phyloP scores from a whole-genome alignment of 2,113 vertebrate genomes.

The Diphyllodes magnificus region DNA sequence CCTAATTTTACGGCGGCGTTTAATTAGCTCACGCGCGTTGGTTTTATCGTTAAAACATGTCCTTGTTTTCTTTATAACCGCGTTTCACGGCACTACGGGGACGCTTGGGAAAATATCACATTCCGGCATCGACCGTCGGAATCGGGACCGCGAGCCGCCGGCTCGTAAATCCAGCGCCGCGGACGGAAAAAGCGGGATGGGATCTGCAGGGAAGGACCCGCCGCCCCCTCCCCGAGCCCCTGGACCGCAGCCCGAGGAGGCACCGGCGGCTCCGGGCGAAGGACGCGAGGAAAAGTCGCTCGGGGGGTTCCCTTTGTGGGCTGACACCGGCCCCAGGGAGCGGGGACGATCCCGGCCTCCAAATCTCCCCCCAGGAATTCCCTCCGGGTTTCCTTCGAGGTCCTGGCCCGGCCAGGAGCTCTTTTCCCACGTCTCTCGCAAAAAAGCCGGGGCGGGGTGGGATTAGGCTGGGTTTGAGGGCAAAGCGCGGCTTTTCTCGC shows the following conservation, averaged over 20 bases:
- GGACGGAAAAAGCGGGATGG: slow-evolving; percentile 39
- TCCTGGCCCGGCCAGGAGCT: not conserved
- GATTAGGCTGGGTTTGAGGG: not conserved
- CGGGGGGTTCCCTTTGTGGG: not conserved
- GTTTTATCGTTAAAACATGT: slow-evolving; percentile 77
- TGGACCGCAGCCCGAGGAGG: not conserved
- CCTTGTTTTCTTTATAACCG: slow-evolving; percentile 79
- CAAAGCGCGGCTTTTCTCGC: not conserved
- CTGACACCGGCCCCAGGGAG: not conserved
- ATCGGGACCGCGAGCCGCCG: slow-evolving; percentile 1
- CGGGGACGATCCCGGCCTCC: not conserved
- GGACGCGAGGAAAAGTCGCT: not conserved
- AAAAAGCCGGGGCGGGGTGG: not conserved
- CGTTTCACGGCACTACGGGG: slow-evolving; percentile 69
- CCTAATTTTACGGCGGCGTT: slow-evolving; percentile 74
- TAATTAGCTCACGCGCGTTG: slow-evolving; percentile 75
- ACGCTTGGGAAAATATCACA: slow-evolving; percentile 63
- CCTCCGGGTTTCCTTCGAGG: not conserved
- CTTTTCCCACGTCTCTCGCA: not conserved
- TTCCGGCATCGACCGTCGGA: slow-evolving; percentile 48
- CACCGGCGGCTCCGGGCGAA: not conserved
- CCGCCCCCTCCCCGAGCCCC: not conserved
- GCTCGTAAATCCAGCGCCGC: slow-evolving; percentile 42
- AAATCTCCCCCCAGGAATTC: not conserved
- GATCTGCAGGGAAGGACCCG: not conserved